Percentiles rank a stretch among this genome's conserved stretches.
These are phyloP conservation scores for Drosophila mauritiana DNA, from an alignment of 1,140 invertebrate species.

Conservation along the genomic window DNA sequence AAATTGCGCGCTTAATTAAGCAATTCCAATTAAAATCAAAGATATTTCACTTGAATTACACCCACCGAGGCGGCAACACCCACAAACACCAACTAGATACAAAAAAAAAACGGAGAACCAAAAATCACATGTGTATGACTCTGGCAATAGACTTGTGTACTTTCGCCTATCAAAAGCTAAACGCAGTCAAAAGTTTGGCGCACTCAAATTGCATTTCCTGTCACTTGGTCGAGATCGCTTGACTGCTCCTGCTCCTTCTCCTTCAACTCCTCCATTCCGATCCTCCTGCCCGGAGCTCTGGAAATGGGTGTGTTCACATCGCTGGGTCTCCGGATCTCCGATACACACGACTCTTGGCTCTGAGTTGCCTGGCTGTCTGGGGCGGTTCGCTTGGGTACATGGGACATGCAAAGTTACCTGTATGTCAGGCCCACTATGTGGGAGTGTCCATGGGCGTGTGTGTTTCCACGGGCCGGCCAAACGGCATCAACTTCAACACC, in stretches of 20 bases:
- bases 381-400: conserved; percentile 18
- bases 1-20: conserved; percentile 67
- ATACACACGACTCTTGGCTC: conserved; percentile 3
- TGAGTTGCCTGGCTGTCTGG: conserved; percentile 59
- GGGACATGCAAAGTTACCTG: conserved; percentile 70
- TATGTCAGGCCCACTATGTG: conserved; percentile 65
- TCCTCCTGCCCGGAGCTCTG: conserved; percentile 10
- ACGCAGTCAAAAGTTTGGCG: conserved; percentile 74
- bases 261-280: conserved; percentile 1
- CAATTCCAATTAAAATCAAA: conserved; percentile 69
- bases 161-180: conserved; percentile 78
- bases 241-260: conserved; percentile 40
- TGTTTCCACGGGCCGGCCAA: conserved; percentile 21
- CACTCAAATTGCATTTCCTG: conserved; percentile 79
- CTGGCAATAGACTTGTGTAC: conserved; percentile 45
- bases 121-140: conserved; percentile 37
- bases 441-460: conserved; percentile 63
- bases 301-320: conserved; percentile 60
- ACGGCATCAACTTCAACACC: conserved; percentile 55
- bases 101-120: conserved; percentile 23
- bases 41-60: conserved; percentile 53
- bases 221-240: conserved; percentile 66
- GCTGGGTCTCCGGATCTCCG: conserved; percentile 43
- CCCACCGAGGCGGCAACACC: conserved; percentile 62
- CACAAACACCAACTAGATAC: conserved; percentile 26